These are phyloP conservation scores for Agonopterix arenella DNA, from an alignment of 2,888 invertebrate genomes.

Conservation along the genomic window DNA sequence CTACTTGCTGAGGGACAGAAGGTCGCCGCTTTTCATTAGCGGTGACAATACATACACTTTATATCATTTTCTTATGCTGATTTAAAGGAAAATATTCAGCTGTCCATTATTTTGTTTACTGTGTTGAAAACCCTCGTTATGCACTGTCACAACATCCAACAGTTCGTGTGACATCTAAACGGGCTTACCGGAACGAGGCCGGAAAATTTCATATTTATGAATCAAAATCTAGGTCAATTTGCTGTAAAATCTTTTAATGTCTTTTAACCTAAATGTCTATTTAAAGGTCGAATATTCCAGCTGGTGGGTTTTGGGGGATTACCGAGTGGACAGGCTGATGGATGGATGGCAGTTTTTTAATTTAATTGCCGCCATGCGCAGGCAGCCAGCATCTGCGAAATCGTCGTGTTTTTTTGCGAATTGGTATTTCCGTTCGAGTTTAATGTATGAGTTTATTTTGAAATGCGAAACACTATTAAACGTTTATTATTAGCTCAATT, in stretches of 20 bases:
- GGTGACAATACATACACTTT: too few relatives aligned
- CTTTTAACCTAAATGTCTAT: slow-evolving; percentile 23
- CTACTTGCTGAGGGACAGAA: too few relatives aligned
- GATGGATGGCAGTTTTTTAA: slow-evolving; percentile 19
- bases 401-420: too few relatives aligned
- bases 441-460: too few relatives aligned
- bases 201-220: slow-evolving; percentile 34
- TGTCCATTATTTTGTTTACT: too few relatives aligned
- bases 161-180: background rate
- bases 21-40: too few relatives aligned
- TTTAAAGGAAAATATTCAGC: too few relatives aligned
- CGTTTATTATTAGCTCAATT: too few relatives aligned
- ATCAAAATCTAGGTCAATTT: slow-evolving; percentile 33
- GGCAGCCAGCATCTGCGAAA: slow-evolving; percentile 18
- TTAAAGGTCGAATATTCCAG: slow-evolving; percentile 18
- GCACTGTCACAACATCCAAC: background rate
- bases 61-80: too few relatives aligned
- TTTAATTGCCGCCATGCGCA: slow-evolving; percentile 19
- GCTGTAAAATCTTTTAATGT: slow-evolving; percentile 25
- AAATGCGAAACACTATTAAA: too few relatives aligned
- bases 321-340: slow-evolving; percentile 20
- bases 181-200: slow-evolving; percentile 15
- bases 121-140: too few relatives aligned
- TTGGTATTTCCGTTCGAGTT: too few relatives aligned
- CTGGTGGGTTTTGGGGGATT: slow-evolving; percentile 13